These are phyloP conservation scores for Octonoba sinensis DNA, from an alignment of 2,888 invertebrate species.

Conservation along the genomic window DNA sequence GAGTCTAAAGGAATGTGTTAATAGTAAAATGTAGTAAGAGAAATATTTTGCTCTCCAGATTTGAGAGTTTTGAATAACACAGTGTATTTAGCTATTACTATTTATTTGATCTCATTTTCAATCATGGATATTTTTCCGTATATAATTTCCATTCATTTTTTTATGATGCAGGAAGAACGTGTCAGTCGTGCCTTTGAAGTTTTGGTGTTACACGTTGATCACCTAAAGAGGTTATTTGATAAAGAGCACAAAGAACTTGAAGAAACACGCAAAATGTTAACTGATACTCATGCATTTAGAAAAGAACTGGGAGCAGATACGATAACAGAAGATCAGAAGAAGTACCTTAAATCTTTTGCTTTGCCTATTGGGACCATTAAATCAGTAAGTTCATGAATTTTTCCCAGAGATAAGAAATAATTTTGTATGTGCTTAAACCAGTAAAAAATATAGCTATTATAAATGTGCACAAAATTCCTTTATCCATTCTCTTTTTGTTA, in stretches of 20 bases:
- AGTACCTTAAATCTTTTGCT: slow-evolving; percentile 46
- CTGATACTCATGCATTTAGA: slow-evolving; percentile 47
- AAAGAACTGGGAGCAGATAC: slow-evolving; percentile 30
- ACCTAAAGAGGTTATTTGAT: slow-evolving; percentile 75
- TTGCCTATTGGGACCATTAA: slow-evolving; percentile 56
- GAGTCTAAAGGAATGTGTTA: too few relatives aligned
- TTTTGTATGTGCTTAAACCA: not conserved
- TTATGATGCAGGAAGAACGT: slow-evolving; percentile 73
- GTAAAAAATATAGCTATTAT: not conserved
- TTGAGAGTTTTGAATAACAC: too few relatives aligned
- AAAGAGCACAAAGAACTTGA: slow-evolving; percentile 75
- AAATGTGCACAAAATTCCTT: not conserved
- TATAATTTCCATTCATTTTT: too few relatives aligned
- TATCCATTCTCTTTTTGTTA: too few relatives aligned
- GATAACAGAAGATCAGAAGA: slow-evolving; percentile 51
- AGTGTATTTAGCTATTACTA: too few relatives aligned
- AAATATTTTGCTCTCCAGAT: too few relatives aligned
- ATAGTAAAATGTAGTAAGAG: too few relatives aligned
- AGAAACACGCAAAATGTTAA: slow-evolving; percentile 73
- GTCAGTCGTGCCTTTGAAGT: slow-evolving; percentile 75
- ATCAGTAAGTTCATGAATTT: slow-evolving; percentile 40
- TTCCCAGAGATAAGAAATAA: not conserved
- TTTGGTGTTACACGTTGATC: slow-evolving; percentile 76
- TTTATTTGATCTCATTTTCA: not conserved
- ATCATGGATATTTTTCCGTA: not conserved